Conservation (phyloP, 2,888 invertebrate species). For the Tromatobia lineatoria region DNA sequence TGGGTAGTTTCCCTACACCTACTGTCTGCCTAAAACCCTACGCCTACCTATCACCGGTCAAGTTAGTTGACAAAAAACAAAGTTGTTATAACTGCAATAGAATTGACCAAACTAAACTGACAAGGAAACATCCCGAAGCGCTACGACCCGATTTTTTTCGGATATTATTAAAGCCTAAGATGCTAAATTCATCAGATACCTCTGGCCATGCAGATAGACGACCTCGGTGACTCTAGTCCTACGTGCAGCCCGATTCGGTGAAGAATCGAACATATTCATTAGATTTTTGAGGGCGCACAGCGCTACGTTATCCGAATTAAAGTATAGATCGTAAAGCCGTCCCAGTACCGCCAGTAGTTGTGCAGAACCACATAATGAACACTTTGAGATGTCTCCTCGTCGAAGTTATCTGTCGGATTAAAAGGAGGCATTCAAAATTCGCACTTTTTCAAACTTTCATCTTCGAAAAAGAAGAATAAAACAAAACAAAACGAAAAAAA, state of each 20-base stretch:
- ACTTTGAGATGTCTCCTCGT: conserved; percentile 68
- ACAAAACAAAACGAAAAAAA: conserved; percentile 34
- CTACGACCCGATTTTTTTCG: conserved; percentile 21
- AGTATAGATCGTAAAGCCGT: conserved; percentile 65
- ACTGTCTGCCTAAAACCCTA: conserved; percentile 69
- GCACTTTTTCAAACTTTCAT: conserved; percentile 23
- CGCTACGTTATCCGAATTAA: conserved; percentile 65
- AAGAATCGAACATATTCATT: conserved; percentile 30
- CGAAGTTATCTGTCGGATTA: conserved; percentile 69
- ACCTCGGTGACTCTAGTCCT: conserved; percentile 21
- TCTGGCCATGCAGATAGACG: background rate
- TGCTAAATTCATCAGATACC: conserved; percentile 28
- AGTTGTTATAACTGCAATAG: conserved; percentile 41
- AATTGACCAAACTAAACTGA: conserved; percentile 56
- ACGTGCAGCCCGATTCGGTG: conserved; percentile 1
- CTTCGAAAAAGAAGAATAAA: conserved; percentile 24
- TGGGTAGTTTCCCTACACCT: conserved; percentile 77
- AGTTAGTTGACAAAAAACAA: conserved; percentile 59
- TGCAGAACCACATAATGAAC: conserved; percentile 68
- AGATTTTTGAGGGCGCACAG: conserved; percentile 22
- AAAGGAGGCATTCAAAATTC: conserved; percentile 65
- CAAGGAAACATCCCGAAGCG: conserved; percentile 67
- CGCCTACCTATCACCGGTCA: conserved; percentile 76
- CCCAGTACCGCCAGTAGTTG: conserved; percentile 69
- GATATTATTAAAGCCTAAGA: conserved; percentile 10